phyloP scores from a whole-genome alignment of 2,113 vertebrate species.

The Hippocampus barbouri region DNA sequence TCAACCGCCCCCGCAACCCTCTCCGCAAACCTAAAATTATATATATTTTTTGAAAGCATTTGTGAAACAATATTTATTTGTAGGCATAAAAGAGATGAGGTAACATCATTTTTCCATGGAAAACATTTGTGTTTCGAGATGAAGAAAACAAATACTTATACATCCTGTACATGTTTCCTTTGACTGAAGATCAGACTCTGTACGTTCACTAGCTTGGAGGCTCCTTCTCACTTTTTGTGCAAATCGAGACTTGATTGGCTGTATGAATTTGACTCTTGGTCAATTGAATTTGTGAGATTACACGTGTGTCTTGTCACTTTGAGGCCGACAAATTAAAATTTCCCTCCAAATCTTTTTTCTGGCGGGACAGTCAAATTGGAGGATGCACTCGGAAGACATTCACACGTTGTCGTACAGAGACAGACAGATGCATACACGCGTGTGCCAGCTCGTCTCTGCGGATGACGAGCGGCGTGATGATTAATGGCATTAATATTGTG shows the following conservation, averaged over 20 bases:
- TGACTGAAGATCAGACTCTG: too few relatives aligned
- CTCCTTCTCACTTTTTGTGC: neutral
- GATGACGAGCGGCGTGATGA: constrained; percentile 45
- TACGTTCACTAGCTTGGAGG: too few relatives aligned
- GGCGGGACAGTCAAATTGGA: neutral
- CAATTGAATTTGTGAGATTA: neutral
- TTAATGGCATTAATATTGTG: constrained; percentile 62
- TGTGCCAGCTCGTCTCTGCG: constrained; percentile 9
- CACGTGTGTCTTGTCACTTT: neutral
- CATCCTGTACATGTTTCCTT: too few relatives aligned
- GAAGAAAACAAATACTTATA: too few relatives aligned
- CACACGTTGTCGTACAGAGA: neutral
- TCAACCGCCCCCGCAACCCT: too few relatives aligned
- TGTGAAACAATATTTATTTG: too few relatives aligned
- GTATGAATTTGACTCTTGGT: neutral
- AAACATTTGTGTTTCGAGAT: too few relatives aligned
- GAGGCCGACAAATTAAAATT: neutral
- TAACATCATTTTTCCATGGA: too few relatives aligned
- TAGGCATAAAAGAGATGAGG: too few relatives aligned
- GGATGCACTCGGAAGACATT: neutral
- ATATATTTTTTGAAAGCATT: too few relatives aligned
- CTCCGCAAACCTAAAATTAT: too few relatives aligned
- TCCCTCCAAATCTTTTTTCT: neutral
- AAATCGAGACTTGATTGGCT: neutral
- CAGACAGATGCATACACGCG: constrained; percentile 5